Base-by-base conservation (phyloP, 2,113 vertebrate species). In the Etia nguti region DNA sequence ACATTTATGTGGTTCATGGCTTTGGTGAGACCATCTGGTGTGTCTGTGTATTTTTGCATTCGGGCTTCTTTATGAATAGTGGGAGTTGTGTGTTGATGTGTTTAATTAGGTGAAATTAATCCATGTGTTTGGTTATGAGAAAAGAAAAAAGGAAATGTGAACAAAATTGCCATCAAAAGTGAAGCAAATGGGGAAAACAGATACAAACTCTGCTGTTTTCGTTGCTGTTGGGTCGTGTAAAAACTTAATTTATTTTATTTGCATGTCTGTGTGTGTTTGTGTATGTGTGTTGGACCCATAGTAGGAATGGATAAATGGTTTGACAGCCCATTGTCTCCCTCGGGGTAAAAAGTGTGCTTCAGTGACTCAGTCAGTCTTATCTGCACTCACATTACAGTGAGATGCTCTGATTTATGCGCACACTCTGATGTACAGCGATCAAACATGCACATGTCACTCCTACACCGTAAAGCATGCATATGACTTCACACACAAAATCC, bases 311-410 rank as follows among this genome's bases (percentile, higher is more conserved):
- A 73, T 85, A 86, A 83, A 59, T 85, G 81, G 73, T 90, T 83
- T 91, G 93, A 94, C 90, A 93, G 93, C 82, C 90, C 85, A 80
- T 86, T 85, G 88, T 88, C 56, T 89, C 89, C 94, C 90, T 88
- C 70, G 54, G 91, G 94, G 84, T 41, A 55, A 55, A 82, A 48
- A 68, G 77, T 70, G 52, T 60, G 85, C 60, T 89, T 88, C 86
- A 90, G 16, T 85, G 87, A 79, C 57, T 83, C 36, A 88, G 54
- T 89, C 84, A 22, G 65, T 77, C 80, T 79, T 54, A 22, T 84
- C 59, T 84, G 73, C 65, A n/a, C 43, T 83, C 46, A 13, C 84
- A 65, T 80, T 43, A 89, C 82, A 60, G 22, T 15, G 43, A 83
- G 80, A 86, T 13, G 80, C 55, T 81, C 22, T 83, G 83, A 87